These are phyloP conservation scores for Pholis gunnellus DNA, from an alignment of 2,113 vertebrate genomes.

Conservation along the genomic window DNA sequence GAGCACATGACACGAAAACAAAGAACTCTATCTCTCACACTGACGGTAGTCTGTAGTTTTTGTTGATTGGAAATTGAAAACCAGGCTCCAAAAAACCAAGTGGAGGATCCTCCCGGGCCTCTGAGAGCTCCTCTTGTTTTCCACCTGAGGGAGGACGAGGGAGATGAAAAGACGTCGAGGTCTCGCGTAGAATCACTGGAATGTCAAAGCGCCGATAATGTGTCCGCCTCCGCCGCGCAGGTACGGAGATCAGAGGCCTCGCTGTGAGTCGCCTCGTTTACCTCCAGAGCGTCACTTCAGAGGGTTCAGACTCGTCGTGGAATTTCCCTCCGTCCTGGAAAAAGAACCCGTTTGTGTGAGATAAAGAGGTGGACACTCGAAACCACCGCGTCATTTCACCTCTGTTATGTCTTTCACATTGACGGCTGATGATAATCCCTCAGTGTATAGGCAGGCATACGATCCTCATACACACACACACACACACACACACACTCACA, in stretches of 20 bases:
- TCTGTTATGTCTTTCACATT: constrained; percentile 43
- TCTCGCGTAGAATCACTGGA: constrained; percentile 65
- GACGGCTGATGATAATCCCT: constrained; percentile 38
- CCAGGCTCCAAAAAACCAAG: neutral
- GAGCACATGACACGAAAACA: too few species aligned
- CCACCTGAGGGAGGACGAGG: constrained; percentile 31
- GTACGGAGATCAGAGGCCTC: constrained; percentile 73
- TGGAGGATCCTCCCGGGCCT: constrained; percentile 4
- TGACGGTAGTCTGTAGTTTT: neutral
- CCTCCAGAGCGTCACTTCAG: constrained; percentile 65
- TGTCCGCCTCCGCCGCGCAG: constrained; percentile 66
- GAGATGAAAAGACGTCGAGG: constrained; percentile 75
- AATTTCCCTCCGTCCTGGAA: constrained; percentile 58
- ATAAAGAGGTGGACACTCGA: constrained; percentile 54
- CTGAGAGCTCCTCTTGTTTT: constrained; percentile 28
- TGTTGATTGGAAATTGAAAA: neutral
- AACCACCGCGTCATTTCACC: constrained; percentile 56
- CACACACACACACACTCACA: too few species aligned
- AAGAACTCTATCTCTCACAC: neutral
- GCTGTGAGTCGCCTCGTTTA: constrained; percentile 68
- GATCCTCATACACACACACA: neutral
- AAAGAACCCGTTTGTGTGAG: constrained; percentile 54
- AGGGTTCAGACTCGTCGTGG: constrained; percentile 49
- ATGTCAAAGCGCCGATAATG: constrained; percentile 72
- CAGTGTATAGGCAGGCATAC: neutral